phyloP scores from a whole-genome alignment of 1,140 invertebrate genomes.

The Chrysomallon squamiferum region DNA sequence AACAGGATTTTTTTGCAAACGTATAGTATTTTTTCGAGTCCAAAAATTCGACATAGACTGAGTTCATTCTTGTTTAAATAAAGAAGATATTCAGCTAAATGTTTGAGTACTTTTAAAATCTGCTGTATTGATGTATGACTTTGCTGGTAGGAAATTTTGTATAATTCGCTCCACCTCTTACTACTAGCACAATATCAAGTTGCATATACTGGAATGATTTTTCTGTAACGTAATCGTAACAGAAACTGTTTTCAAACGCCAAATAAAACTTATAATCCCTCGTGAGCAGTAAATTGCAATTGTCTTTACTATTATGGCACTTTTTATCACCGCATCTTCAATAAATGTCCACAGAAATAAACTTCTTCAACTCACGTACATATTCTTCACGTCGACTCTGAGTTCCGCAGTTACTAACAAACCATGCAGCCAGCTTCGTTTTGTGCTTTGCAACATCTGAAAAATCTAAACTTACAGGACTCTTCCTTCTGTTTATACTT shows the following conservation, averaged over 20 bases:
- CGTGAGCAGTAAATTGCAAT: constrained; percentile 6
- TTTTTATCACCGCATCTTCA: constrained; percentile 27
- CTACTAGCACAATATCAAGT: constrained; percentile 10
- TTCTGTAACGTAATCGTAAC: constrained; percentile 89
- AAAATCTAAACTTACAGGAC: background rate
- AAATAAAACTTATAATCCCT: constrained; percentile 55
- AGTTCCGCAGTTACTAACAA: constrained; percentile 67
- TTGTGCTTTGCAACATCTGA: constrained; percentile 15
- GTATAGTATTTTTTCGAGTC: too few relatives aligned
- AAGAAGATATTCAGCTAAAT: constrained; percentile 9
- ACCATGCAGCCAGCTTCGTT: constrained; percentile 66
- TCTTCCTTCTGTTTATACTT: background rate
- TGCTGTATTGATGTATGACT: constrained; percentile 13
- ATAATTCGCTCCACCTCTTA: constrained; percentile 18
- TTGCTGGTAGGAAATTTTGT: constrained; percentile 6
- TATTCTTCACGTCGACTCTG: constrained; percentile 17
- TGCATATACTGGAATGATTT: constrained; percentile 77
- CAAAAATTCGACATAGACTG: background rate
- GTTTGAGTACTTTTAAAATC: constrained; percentile 14
- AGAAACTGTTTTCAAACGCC: constrained; percentile 2
- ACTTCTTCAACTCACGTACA: constrained; percentile 20
- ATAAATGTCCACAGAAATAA: constrained; percentile 33
- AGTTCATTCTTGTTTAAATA: constrained; percentile 2
- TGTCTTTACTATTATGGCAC: background rate
- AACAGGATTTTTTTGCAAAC: too few relatives aligned